Evolutionary conservation across 1,140 invertebrate genomes (phyloP), one percentile per base, ranked within the genome.

Genomic region (Pseudachorutes palmiensis): DNA sequence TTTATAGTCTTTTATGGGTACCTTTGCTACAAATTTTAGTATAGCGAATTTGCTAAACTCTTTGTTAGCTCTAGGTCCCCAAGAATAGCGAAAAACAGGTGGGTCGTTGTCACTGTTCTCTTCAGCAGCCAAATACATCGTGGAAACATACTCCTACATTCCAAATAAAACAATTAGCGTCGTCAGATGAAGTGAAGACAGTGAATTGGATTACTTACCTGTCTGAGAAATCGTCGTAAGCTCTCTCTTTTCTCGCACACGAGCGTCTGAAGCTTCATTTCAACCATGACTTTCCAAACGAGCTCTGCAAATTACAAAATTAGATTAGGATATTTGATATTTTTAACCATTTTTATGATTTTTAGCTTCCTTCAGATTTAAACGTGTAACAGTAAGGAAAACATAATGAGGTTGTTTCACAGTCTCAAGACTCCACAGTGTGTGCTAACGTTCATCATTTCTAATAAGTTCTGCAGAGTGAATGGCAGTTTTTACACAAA

Each of bases 31-130:
- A 65, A 69, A 71, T 36, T 70, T 71, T 0, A 73, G 64, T 1
- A 73, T 69, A 0, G 12, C 19, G 31, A 49, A 69, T 62, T 71
- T 73, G n/a, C 61, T 67, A 29, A 67, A 69, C 51, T 73, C 72
- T 29, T 65, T 62, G 14, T 73, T 41, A 16, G 72, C 64, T 62
- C 72, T 31, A 16, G 48, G 32, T 9, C 72, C 72, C 72, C 72
- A 73, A 9, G 48, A 48, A 41, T 73, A 73, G 5, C 62, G 55
- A 12, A 22, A n/a, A 28, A 41, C 48, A 30, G 24, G 31, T 14
- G 14, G 14, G 1, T 73, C 69, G 26, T 48, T 29, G 2, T 68
- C 68, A 49, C 65, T 57, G 1, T 29, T 48, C 36, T 69, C 68
- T 16, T 67, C 62, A 9, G 41, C 16, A 1, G 26, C 33, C 9